Conservation (phyloP, 2,113 vertebrate genomes). For the Axis porcinus region DNA sequence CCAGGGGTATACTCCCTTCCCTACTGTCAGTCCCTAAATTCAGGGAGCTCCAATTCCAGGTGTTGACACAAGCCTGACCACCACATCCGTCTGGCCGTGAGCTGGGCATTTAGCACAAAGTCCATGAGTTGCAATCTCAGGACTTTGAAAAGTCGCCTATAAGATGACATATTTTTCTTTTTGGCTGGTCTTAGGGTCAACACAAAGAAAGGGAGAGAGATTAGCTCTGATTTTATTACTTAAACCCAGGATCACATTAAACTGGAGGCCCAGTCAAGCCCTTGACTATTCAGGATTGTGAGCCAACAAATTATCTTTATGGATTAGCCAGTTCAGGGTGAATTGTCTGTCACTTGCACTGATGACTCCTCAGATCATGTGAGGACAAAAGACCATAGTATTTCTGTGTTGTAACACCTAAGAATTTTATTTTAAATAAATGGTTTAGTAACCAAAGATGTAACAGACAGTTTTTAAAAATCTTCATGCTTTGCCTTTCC, state of each 20-base stretch:
- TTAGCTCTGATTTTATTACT: neutral
- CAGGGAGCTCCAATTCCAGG: neutral
- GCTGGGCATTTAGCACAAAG: neutral
- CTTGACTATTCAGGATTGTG: neutral
- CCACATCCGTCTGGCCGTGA: neutral
- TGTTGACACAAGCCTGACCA: neutral
- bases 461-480: neutral
- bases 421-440: neutral
- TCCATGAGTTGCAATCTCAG: neutral
- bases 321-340: neutral
- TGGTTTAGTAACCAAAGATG: neutral
- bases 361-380: neutral
- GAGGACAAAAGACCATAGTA: neutral
- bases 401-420: neutral
- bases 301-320: neutral
- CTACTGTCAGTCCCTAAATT: neutral
- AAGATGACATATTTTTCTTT: neutral
- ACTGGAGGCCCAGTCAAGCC: neutral
- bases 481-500: neutral
- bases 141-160: neutral
- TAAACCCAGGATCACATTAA: neutral
- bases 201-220: neutral
- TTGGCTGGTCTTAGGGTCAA: neutral
- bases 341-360: neutral
- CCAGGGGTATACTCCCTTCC: neutral